Evolutionary conservation across 2,888 invertebrate species (phyloP).

Genomic region (Griposia aprilina): DNA sequence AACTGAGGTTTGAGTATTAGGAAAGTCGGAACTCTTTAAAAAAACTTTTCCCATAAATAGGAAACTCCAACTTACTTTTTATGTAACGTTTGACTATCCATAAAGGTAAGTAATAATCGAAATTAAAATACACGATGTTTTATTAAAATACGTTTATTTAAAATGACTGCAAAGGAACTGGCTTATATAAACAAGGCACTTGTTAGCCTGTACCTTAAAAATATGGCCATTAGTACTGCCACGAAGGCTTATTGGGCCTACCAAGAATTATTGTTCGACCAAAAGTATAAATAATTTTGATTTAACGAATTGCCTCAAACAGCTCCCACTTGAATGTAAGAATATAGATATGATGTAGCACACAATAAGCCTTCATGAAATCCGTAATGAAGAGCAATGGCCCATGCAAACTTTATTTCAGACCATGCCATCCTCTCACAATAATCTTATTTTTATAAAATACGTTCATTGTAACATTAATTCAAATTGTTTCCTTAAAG

Average conservation of each 20-base stretch:
- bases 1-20: too few relatives aligned
- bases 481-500: conserved; percentile 63
- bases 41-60: too few relatives aligned
- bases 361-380: conserved; percentile 36
- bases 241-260: conserved; percentile 25
- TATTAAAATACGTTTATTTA: conserved; percentile 82
- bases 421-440: conserved; percentile 17
- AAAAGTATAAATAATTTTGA: background rate
- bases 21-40: too few relatives aligned
- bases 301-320: background rate
- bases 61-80: too few relatives aligned
- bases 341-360: background rate
- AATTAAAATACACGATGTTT: conserved; percentile 60
- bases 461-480: conserved; percentile 53
- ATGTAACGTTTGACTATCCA: too few relatives aligned
- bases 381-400: conserved; percentile 22
- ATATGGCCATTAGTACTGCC: conserved; percentile 68
- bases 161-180: conserved; percentile 85
- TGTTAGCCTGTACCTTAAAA: conserved; percentile 69
- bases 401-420: conserved; percentile 10
- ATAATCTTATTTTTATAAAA: conserved; percentile 42
- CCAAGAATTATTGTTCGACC: background rate
- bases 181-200: conserved; percentile 82
- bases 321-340: background rate
- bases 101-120: background rate